Evolutionary conservation across 2,888 invertebrate genomes (phyloP), one percentile per base, ranked within the genome.

Genomic region (Sarcophaga subvicina): DNA sequence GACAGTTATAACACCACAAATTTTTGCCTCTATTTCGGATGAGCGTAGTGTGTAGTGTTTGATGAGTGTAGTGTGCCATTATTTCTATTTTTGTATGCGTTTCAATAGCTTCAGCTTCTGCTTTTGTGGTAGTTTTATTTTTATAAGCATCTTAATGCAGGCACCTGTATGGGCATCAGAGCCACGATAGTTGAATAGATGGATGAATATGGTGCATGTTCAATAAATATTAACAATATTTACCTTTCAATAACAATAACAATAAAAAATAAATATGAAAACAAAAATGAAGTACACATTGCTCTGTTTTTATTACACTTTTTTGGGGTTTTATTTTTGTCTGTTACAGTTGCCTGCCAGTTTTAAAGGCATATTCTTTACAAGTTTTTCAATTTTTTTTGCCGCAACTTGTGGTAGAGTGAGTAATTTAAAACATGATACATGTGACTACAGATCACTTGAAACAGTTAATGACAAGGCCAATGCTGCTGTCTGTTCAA

Each of bases 391-490:
- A 2, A 27, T 66, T 22, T 66, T 66, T 66, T 66, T 37, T 10
- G 2, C 47, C 64, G 37, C 49, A 59, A 27, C 54, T 69, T 75
- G 62, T 69, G 69, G 62, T 17, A 49, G 37, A 81, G n/a, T 67
- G 37, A 81, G n/a, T 67, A 49, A 75, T 67, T 79, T 86, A 63
- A 76, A 85, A 86, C 83, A 81, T 87, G 84, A 86, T 83, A 76
- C 79, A 86, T 86, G 80, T 85, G 85, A 77, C 77, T 85, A 77
- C 78, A 86, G 80, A 88, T 87, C 85, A 86, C 76, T 84, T 83
- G 77, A 47, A 80, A 83, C 54, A 60, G 86, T 64, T 87, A 87
- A 88, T 88, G 89, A 88, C 88, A 88, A 88, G 86, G 89, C 86
- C 83, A 76, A 73, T 75, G 88, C 85, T 87, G 88, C 84, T 71